Evolutionary conservation across 1,140 invertebrate genomes (phyloP), one percentile per base, ranked within the genome.

Genomic region (Drosophila funebris): DNA sequence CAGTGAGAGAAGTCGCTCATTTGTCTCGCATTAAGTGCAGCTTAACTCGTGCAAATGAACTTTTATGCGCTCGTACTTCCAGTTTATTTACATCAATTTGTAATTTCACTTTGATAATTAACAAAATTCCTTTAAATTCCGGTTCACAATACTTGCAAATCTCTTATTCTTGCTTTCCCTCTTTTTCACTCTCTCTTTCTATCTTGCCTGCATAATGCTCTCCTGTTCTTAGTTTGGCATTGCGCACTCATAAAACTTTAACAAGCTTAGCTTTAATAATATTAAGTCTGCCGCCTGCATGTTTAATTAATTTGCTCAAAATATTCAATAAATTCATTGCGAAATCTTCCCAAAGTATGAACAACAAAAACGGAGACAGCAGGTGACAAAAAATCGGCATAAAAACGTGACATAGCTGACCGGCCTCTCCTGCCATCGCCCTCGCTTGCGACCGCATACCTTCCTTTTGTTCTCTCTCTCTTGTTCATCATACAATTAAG

Each of bases 371-470:
- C n/a, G 1, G 1, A 39, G 37, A 2, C 24, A 20, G 13, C 11
- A 13, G 24, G 9, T 43, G 39, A n/a, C 27, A 44, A 37, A 37
- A 60, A 24, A 36, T 16, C 4, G 18, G 41, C 5, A 24, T 11
- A 36, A 57, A 68, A 67, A 83, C 61, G 75, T 64, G 64, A 61
- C 33, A 39, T 83, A 22, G 68, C 63, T 63, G 53, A 76, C 68
- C 18, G 68, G 62, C 20, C 74, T 36, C 54, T 56, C 43, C 13
- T 20, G 37, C 24, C 27, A 31, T 43, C 31, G 24, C 6, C 2
- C 11, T 5, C 4, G 44, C n/a, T 36, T 3, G 11, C 9, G 33
- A 36, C 4, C 16, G 13, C 13, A 4, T 41, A n/a, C 16, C 14
- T 18, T 14, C 39, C 16, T 16, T 41, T 14, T 41, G 9, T 18